These are phyloP conservation scores for Lindbergichthys nudifrons DNA, from an alignment of 2,797 vertebrate species.

Conservation along the genomic window DNA sequence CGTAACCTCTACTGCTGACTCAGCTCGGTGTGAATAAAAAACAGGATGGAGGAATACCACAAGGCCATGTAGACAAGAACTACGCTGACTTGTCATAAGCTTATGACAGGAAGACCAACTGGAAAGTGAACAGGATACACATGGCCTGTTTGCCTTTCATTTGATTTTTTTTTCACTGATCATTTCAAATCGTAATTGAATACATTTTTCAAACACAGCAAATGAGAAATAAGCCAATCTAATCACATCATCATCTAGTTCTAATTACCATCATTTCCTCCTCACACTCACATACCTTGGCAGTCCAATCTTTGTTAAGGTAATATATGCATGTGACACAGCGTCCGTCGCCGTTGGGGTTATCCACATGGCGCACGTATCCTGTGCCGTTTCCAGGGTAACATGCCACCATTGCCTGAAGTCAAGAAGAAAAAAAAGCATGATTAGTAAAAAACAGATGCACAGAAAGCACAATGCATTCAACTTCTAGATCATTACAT, in stretches of 20 bases:
- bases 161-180: conserved; percentile 12
- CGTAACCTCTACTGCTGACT: conserved; percentile 13
- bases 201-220: conserved; percentile 3
- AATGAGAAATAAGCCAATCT: background rate
- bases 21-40: conserved; percentile 4
- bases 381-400: conserved; percentile 96
- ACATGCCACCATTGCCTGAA: conserved; percentile 96
- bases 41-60: background rate
- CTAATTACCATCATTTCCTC: conserved; percentile 3
- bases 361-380: conserved; percentile 96
- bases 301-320: conserved; percentile 96
- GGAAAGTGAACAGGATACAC: conserved; percentile 13
- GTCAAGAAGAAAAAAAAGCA: conserved; percentile 41
- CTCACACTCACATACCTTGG: conserved; percentile 85
- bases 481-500: conserved; percentile 1
- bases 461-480: conserved; percentile 1
- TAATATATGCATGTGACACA: conserved; percentile 99
- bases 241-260: background rate
- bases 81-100: conserved; percentile 1
- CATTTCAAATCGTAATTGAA: conserved; percentile 9
- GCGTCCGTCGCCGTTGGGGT: conserved; percentile 95
- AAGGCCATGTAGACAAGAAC: background rate
- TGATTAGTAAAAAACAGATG: conserved; percentile 52
- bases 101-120: conserved; percentile 9
- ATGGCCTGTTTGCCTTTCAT: background rate